Evolutionary conservation across 2,888 invertebrate species (phyloP).

Genomic region (Ommatoiulus sabulosus): DNA sequence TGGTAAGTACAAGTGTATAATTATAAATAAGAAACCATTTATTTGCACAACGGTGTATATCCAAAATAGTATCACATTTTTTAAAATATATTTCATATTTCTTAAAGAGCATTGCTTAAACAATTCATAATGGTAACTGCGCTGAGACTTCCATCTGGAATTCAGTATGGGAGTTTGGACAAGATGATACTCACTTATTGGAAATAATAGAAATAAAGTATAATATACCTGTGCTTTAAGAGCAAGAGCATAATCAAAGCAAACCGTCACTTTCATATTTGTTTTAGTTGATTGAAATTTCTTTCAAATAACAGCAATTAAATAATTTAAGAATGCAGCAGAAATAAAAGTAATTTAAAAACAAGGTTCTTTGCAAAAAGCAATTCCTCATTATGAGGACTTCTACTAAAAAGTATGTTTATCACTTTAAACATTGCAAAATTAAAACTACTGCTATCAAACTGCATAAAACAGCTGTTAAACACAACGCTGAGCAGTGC

Average conservation of each 20-base stretch:
- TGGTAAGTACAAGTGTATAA: background rate
- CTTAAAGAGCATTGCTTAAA: background rate
- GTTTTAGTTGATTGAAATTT: background rate
- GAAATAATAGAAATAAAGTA: background rate
- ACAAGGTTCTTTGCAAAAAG: too few relatives aligned
- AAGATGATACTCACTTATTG: background rate
- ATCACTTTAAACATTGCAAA: background rate
- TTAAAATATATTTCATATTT: slow-evolving; percentile 12
- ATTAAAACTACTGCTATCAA: background rate
- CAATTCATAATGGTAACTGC: background rate
- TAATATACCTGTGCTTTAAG: background rate
- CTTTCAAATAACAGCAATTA: background rate
- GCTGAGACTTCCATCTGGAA: background rate
- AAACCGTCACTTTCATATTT: background rate
- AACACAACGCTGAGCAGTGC: background rate
- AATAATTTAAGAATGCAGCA: too few relatives aligned
- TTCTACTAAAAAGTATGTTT: background rate
- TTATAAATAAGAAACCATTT: slow-evolving; percentile 25
- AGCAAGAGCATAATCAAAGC: too few relatives aligned
- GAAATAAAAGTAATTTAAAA: too few relatives aligned
- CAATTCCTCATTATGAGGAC: background rate
- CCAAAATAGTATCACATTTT: slow-evolving; percentile 39
- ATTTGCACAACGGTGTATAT: slow-evolving; percentile 32
- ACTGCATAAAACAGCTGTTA: background rate
- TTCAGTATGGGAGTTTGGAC: background rate